Evolutionary conservation across 2,888 invertebrate genomes (phyloP).

Genomic region (Troides aeacus): DNA sequence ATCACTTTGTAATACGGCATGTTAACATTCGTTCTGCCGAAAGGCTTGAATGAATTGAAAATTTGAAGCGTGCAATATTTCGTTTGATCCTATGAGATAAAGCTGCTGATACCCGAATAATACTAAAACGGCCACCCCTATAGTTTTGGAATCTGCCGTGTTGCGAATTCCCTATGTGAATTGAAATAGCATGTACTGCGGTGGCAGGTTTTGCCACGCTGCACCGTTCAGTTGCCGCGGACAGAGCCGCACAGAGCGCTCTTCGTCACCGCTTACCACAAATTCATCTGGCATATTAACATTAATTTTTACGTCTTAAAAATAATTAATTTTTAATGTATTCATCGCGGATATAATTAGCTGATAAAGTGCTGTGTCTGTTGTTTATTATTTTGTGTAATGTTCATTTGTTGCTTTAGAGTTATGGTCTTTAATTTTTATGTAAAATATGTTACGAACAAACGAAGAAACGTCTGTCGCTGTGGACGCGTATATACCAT

Average conservation of each 20-base stretch:
- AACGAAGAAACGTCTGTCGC: constrained; percentile 13
- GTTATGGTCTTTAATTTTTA: constrained; percentile 26
- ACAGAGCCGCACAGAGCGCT: constrained; percentile 56
- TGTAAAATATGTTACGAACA: constrained; percentile 16
- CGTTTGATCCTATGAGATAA: neutral
- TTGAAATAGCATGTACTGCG: constrained; percentile 71
- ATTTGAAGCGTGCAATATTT: neutral
- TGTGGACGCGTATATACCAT: constrained; percentile 31
- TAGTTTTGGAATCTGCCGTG: constrained; percentile 57
- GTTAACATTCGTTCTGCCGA: neutral
- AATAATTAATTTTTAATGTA: neutral
- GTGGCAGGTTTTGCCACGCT: constrained; percentile 45
- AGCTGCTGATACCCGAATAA: neutral
- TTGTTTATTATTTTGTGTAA: constrained; percentile 3
- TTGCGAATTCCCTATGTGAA: constrained; percentile 69
- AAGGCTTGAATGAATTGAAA: neutral
- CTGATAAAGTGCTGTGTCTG: constrained; percentile 14
- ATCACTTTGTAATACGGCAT: too few relatives aligned
- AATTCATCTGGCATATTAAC: constrained; percentile 56
- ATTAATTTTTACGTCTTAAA: constrained; percentile 21
- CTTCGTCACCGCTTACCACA: constrained; percentile 49
- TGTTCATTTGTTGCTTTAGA: constrained; percentile 14
- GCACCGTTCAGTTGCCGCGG: constrained; percentile 56
- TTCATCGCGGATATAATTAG: neutral
- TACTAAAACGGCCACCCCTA: constrained; percentile 42